These are phyloP conservation scores for Chromis chromis DNA, from an alignment of 2,797 vertebrate genomes.

Conservation along the genomic window DNA sequence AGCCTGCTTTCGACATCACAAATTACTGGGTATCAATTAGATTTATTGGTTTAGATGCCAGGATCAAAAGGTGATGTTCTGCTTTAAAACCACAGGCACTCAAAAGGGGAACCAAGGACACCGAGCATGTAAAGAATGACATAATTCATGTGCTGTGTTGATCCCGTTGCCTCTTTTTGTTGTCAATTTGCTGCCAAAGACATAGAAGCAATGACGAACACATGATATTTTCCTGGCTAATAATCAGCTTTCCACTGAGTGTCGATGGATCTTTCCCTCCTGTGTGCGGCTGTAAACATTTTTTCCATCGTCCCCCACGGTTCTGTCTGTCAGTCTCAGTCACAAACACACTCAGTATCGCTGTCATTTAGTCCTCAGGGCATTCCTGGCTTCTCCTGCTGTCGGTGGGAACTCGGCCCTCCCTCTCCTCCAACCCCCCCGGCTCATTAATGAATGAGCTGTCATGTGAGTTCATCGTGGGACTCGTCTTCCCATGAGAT, in stretches of 20 bases:
- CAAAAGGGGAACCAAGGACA: neutral
- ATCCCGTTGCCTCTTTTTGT: neutral
- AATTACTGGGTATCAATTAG: slow-evolving; percentile 42
- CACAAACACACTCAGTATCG: slow-evolving; percentile 39
- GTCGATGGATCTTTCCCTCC: neutral
- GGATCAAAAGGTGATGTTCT: slow-evolving; percentile 5
- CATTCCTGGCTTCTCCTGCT: slow-evolving; percentile 25
- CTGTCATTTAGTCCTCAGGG: slow-evolving; percentile 48
- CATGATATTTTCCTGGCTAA: neutral
- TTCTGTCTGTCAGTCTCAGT: slow-evolving; percentile 47
- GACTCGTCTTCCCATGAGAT: slow-evolving; percentile 1
- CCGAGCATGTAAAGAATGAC: neutral
- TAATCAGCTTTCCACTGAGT: neutral
- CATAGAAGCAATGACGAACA: neutral
- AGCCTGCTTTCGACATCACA: slow-evolving; percentile 24
- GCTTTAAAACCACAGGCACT: slow-evolving; percentile 1
- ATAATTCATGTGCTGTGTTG: no score
- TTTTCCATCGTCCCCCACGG: slow-evolving; percentile 34
- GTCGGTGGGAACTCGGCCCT: slow-evolving; percentile 37
- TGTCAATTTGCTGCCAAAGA: neutral
- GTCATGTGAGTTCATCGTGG: slow-evolving; percentile 28
- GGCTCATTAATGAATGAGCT: slow-evolving; percentile 38
- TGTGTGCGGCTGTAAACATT: neutral
- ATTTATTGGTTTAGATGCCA: slow-evolving; percentile 28
- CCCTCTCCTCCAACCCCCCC: neutral